phyloP scores from a whole-genome alignment of 2,888 invertebrate species.

The Halictus quadricinctus region DNA sequence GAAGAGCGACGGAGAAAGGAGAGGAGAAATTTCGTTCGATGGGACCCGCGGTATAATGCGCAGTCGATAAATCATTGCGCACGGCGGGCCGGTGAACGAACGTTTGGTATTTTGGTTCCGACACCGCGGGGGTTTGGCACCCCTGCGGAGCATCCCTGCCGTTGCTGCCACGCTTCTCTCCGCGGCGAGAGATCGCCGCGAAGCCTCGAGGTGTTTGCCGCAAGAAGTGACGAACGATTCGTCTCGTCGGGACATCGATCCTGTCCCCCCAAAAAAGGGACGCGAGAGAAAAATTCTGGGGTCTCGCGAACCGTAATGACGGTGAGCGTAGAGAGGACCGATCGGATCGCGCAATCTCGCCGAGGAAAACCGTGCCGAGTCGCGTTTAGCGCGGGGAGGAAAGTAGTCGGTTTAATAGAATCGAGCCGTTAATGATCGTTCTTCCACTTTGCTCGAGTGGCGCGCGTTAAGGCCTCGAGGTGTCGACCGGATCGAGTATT shows the following conservation, averaged over 20 bases:
- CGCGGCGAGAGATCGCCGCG: constrained; percentile 40
- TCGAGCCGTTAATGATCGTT: constrained; percentile 69
- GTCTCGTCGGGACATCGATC: neutral
- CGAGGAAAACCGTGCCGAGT: constrained; percentile 35
- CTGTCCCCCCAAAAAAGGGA: neutral
- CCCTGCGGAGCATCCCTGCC: constrained; percentile 66
- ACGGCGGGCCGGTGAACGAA: constrained; percentile 64
- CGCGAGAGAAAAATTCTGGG: neutral
- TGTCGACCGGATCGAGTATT: constrained; percentile 70
- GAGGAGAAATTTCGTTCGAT: constrained; percentile 34
- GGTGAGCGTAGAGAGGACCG: constrained; percentile 39
- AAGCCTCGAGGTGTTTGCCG: constrained; percentile 52
- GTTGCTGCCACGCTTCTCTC: constrained; percentile 64
- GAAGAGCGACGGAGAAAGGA: neutral
- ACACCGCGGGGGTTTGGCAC: constrained; percentile 77
- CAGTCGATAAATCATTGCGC: constrained; percentile 77
- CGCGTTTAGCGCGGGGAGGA: constrained; percentile 52
- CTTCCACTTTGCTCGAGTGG: constrained; percentile 64
- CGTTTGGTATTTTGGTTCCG: constrained; percentile 78
- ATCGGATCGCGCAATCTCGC: constrained; percentile 46
- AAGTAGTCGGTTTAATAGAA: constrained; percentile 63
- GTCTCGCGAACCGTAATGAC: constrained; percentile 24
- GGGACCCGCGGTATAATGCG: constrained; percentile 51
- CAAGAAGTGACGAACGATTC: constrained; percentile 24
- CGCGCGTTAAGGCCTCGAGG: constrained; percentile 67